A percentile compares a stretch with the other conserved stretches of the same genome.
These are phyloP conservation scores for Calosoma granatense DNA, from an alignment of 1,140 invertebrate species.

Conservation along the genomic window DNA sequence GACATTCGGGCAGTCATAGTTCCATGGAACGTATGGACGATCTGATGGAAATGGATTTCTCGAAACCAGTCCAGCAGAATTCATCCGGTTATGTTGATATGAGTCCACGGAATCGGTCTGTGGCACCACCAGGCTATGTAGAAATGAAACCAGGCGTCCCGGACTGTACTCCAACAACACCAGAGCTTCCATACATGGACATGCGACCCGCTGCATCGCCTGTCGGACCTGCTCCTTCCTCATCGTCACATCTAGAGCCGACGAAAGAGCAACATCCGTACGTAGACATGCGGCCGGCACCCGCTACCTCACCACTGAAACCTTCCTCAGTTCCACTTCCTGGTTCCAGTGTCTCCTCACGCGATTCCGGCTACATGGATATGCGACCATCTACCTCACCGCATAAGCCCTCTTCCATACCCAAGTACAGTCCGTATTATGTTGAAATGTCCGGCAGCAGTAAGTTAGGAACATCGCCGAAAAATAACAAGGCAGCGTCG, in stretches of 20 bases:
- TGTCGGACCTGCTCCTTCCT: neutral
- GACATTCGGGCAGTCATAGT: constrained; percentile 42
- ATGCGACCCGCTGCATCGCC: constrained; percentile 8
- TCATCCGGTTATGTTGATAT: constrained; percentile 47
- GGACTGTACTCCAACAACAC: constrained; percentile 14
- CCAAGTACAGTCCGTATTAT: neutral
- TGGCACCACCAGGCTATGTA: constrained; percentile 24
- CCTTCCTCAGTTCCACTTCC: neutral
- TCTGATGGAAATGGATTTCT: constrained; percentile 73
- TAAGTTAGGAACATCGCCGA: constrained; percentile 11
- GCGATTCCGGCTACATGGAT: constrained; percentile 28
- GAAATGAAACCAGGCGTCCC: constrained; percentile 25
- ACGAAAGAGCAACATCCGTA: constrained; percentile 4
- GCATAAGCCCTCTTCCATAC: neutral
- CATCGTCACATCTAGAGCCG: neutral
- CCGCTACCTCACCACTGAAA: constrained; percentile 20
- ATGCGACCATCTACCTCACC: constrained; percentile 30
- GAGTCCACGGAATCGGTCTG: constrained; percentile 34
- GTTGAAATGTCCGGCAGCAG: constrained; percentile 8
- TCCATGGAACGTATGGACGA: constrained; percentile 61
- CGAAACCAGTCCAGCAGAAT: constrained; percentile 29
- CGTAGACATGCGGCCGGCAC: constrained; percentile 14
- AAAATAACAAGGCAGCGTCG: constrained; percentile 13
- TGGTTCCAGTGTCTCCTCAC: constrained; percentile 4
- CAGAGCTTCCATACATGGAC: constrained; percentile 11